Evolutionary conservation across 2,113 vertebrate species (phyloP), one percentile per base, ranked within the genome.

Genomic region (Crotalus viridis): DNA sequence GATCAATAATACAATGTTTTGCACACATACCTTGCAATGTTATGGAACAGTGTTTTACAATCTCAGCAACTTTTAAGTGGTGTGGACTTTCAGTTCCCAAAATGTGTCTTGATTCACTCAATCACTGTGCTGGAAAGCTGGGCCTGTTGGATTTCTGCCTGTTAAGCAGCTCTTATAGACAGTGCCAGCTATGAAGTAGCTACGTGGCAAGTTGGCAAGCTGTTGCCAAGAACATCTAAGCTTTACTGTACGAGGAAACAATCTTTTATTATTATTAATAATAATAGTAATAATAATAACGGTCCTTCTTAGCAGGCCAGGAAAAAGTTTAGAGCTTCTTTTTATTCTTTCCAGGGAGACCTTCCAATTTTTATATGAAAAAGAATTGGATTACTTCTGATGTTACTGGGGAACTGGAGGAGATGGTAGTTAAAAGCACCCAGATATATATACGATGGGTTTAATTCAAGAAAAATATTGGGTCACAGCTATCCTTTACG

Each of bases 241-340:
- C 15, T 59, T 91, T 92, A 87, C 54, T 69, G n/a, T 52, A 93
- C 94, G 92, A 54, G 61, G 19, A 43, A 6, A 21, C 17, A 33
- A n/a, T 81, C n/a, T 12, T 12, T 54, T 9, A 51, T 51, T 9
- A 51, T 51, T 1, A 51, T 51, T 9, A 95, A 43, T 43, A 3
- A 43, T 43, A 3, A 43, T 43, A 3, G 3, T 43, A 43, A 43
- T 43, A 43, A 43, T 43, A 43, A 43, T 43, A 94, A 0, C 94
- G 90, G 92, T 93, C 93, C 94, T 94, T 95, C 21, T 85, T 94
- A 93, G 93, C 90, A 92, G 92, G 90, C 93, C 88, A 0, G 0
- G 88, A 94, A 93, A 61, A 56, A 57, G 1, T 64, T 96, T 93
- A 51, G 43, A 56, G 57, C 39, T n/a, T 88, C 12, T 43, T 87